Conservation (phyloP, 1,140 invertebrate genomes). For the Drosophila oshimai region DNA sequence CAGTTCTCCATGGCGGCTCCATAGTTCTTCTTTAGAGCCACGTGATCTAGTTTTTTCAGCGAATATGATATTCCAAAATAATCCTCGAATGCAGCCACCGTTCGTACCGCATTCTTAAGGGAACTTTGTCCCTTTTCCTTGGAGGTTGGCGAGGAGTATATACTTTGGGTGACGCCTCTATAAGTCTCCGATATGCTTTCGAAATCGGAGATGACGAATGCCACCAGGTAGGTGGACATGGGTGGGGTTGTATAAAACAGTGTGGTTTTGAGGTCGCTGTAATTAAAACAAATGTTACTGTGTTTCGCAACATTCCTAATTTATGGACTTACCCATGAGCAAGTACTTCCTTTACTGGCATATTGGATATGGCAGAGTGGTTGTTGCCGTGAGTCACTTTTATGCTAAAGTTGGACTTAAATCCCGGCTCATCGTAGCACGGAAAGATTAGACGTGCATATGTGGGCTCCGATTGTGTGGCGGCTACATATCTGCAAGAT, state of each 20-base stretch:
- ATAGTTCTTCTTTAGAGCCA: slow-evolving; percentile 90
- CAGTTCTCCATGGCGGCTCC: slow-evolving; percentile 93
- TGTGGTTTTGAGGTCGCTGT: slow-evolving; percentile 62
- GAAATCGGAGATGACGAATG: slow-evolving; percentile 89
- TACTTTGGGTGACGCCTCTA: slow-evolving; percentile 82
- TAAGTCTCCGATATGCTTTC: slow-evolving; percentile 63
- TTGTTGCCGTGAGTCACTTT: slow-evolving; percentile 84
- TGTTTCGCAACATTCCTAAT: background rate
- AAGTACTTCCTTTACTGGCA: slow-evolving; percentile 75
- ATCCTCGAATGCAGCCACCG: slow-evolving; percentile 83
- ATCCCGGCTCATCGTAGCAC: slow-evolving; percentile 94
- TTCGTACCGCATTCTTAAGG: slow-evolving; percentile 84
- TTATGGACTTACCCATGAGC: slow-evolving; percentile 37
- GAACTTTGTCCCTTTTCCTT: slow-evolving; percentile 84
- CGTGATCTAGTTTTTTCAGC: slow-evolving; percentile 86
- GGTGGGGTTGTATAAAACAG: slow-evolving; percentile 84
- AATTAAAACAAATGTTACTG: background rate
- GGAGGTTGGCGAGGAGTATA: slow-evolving; percentile 87
- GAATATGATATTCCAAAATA: slow-evolving; percentile 84
- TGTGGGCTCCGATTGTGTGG: slow-evolving; percentile 91
- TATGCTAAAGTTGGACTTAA: slow-evolving; percentile 89
- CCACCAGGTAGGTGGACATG: slow-evolving; percentile 91
- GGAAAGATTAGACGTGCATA: slow-evolving; percentile 92
- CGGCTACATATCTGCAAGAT: slow-evolving; percentile 86
- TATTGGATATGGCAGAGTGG: slow-evolving; percentile 85